phyloP scores from a whole-genome alignment of 2,797 vertebrate genomes.

The Paguma larvata region DNA sequence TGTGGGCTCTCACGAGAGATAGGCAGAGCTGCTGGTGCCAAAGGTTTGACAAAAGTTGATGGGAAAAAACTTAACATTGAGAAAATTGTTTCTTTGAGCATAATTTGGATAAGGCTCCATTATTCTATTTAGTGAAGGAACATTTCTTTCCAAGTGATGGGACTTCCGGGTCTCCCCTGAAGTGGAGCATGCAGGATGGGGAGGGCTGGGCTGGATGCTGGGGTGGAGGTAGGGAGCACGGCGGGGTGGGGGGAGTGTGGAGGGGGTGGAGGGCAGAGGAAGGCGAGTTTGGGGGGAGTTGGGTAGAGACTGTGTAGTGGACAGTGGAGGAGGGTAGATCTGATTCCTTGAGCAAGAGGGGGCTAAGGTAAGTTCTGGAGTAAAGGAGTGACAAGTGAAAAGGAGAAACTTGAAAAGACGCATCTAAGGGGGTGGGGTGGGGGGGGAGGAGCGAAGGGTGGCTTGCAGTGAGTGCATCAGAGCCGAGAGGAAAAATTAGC shows the following conservation, averaged over 20 bases:
- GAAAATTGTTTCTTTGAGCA: constrained; percentile 67
- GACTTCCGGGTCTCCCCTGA: background rate
- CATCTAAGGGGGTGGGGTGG: background rate
- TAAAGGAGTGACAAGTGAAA: background rate
- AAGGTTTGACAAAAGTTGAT: constrained; percentile 67
- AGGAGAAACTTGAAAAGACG: background rate
- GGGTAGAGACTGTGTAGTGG: background rate
- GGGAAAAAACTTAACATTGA: constrained; percentile 57
- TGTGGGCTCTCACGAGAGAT: constrained; percentile 62
- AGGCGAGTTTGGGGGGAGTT: background rate
- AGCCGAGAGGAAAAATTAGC: background rate
- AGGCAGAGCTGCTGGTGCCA: constrained; percentile 68
- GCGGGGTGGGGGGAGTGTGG: background rate
- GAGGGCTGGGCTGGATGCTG: background rate
- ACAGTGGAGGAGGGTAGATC: background rate
- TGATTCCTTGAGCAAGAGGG: background rate
- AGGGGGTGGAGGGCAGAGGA: background rate
- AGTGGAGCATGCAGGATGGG: background rate
- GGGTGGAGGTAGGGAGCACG: background rate
- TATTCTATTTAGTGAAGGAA: constrained; percentile 48
- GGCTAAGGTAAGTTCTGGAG: background rate
- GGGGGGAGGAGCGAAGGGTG: background rate
- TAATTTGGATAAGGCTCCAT: constrained; percentile 49
- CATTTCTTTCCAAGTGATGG: constrained; percentile 32
- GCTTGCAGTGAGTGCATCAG: background rate